Conservation (phyloP, 2,797 vertebrate species). For the Enteromius radiatus region DNA sequence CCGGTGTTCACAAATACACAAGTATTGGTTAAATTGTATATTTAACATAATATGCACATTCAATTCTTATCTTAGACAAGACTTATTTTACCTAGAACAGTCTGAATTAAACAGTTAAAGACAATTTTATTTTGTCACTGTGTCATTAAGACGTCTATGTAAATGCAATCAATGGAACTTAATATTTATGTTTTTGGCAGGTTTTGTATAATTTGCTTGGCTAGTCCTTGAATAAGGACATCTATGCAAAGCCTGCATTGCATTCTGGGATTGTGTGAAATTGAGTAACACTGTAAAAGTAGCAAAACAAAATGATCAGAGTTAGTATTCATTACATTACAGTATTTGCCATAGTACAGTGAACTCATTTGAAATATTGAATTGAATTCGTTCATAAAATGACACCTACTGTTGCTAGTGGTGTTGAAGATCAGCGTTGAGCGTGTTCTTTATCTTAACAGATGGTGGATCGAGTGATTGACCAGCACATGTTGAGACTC, state of each 20-base stretch:
- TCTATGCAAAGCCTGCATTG: neutral
- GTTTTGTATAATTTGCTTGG: neutral
- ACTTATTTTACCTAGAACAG: neutral
- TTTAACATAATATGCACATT: neutral
- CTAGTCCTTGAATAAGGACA: neutral
- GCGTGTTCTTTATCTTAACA: slow-evolving; percentile 61
- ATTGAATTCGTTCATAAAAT: neutral
- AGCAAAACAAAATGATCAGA: neutral
- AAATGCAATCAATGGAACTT: neutral
- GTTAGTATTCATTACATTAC: neutral
- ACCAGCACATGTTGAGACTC: slow-evolving; percentile 65
- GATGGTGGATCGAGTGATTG: slow-evolving; percentile 69
- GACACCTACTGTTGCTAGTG: neutral
- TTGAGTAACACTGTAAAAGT: neutral
- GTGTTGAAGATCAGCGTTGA: slow-evolving; percentile 48
- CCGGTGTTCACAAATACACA: neutral
- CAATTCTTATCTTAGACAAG: slow-evolving; percentile 3
- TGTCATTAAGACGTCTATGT: neutral
- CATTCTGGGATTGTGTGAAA: neutral
- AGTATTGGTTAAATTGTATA: neutral
- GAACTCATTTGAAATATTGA: neutral
- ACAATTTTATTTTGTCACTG: neutral
- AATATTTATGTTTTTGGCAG: neutral
- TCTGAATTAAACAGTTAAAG: neutral
- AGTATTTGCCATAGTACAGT: neutral